A percentile compares a stretch with the other conserved stretches of the same genome.
phyloP scores from a whole-genome alignment of 2,797 vertebrate genomes.

The Bradypus variegatus region DNA sequence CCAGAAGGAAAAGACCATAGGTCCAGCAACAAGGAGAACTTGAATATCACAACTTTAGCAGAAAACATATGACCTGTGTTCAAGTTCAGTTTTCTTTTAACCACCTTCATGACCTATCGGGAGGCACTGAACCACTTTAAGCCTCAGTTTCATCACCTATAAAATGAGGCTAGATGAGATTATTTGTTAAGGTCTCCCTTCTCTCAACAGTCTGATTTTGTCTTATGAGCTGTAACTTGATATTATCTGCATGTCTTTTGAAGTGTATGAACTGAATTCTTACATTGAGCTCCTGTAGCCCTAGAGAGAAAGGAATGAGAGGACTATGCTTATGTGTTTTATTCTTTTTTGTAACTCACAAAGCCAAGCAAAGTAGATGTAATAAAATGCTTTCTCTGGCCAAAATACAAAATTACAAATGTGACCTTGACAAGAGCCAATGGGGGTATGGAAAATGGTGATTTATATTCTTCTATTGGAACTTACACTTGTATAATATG shows the following conservation, averaged over 20 bases:
- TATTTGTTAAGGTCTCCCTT: not conserved
- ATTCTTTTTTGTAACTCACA: not conserved
- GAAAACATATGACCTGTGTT: not conserved
- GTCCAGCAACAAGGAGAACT: not conserved
- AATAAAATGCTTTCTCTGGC: not conserved
- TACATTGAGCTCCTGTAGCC: not conserved
- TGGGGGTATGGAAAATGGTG: not conserved
- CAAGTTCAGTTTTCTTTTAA: not conserved
- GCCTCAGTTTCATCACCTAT: not conserved
- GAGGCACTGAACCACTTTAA: not conserved
- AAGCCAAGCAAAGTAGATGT: not conserved
- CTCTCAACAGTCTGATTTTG: not conserved
- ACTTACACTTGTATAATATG: not conserved
- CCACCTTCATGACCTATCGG: not conserved
- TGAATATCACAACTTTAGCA: not conserved
- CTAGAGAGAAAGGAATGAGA: not conserved
- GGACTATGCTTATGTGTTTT: not conserved
- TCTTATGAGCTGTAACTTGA: slow-evolving; percentile 6
- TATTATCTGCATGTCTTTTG: not conserved
- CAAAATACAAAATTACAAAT: not conserved
- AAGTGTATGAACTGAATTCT: not conserved
- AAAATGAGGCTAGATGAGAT: not conserved
- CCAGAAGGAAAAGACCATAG: not conserved
- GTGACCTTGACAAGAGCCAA: not conserved
- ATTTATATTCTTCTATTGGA: not conserved